These are phyloP conservation scores for Oncorhynchus kisutch DNA, from an alignment of 2,113 vertebrate genomes.

Conservation along the genomic window DNA sequence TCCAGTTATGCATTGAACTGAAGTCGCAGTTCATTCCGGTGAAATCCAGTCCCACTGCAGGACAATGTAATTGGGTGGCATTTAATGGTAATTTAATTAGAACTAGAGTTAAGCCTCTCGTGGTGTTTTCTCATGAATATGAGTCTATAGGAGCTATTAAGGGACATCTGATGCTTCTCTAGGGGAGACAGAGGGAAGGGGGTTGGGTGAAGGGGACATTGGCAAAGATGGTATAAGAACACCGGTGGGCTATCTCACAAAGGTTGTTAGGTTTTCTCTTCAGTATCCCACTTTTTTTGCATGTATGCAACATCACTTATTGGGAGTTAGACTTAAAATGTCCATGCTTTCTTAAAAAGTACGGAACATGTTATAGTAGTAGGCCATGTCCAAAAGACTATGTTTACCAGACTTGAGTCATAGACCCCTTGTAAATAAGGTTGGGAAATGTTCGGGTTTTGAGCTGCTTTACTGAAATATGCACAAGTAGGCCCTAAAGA, in stretches of 20 bases:
- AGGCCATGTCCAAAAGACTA: not conserved
- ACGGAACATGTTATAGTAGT: too few species aligned
- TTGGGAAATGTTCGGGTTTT: too few species aligned
- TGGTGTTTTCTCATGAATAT: constrained; percentile 35
- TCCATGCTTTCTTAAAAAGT: too few species aligned
- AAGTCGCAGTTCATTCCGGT: constrained; percentile 13
- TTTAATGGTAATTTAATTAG: constrained; percentile 70
- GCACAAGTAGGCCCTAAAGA: too few species aligned
- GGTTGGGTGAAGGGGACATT: not conserved
- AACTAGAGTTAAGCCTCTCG: constrained; percentile 11
- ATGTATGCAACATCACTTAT: too few species aligned
- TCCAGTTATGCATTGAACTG: constrained; percentile 26
- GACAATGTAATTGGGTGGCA: constrained; percentile 41
- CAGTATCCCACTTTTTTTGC: too few species aligned
- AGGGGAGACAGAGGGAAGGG: not conserved
- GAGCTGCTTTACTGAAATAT: too few species aligned
- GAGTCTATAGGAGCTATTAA: constrained; percentile 32
- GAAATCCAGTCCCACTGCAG: constrained; percentile 6
- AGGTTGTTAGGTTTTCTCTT: not conserved
- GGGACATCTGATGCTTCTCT: not conserved
- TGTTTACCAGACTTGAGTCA: constrained; percentile 12
- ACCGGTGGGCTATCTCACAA: not conserved
- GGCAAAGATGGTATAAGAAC: not conserved
- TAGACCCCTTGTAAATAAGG: constrained; percentile 2
- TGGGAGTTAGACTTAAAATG: too few species aligned